These are phyloP conservation scores for Pachyramphus minor DNA, from an alignment of 2,113 vertebrate species.

Conservation along the genomic window DNA sequence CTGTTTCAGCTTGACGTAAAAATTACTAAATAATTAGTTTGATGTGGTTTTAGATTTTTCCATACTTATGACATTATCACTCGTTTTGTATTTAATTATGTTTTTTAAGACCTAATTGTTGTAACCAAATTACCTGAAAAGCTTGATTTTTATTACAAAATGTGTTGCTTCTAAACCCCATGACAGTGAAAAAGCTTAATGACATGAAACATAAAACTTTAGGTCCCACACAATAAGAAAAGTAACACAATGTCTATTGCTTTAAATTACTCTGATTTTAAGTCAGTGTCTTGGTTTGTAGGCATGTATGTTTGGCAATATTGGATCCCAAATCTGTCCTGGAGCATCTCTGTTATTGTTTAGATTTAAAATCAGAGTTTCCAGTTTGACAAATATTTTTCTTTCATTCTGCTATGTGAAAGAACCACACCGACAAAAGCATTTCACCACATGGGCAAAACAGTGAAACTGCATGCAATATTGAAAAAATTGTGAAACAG, in stretches of 20 bases:
- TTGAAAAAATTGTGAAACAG: accelerated
- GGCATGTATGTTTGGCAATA: background rate
- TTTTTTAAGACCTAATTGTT: background rate
- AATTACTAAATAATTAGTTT: background rate
- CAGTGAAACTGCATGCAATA: background rate
- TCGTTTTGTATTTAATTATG: background rate
- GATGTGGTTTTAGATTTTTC: background rate
- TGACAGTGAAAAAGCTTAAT: background rate
- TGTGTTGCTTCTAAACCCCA: background rate
- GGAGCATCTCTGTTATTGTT: background rate
- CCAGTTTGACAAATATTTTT: background rate
- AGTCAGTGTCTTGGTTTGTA: background rate
- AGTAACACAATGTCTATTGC: background rate
- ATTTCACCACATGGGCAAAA: background rate
- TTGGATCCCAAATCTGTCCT: background rate
- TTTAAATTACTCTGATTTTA: background rate
- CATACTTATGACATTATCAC: background rate
- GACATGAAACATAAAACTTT: background rate
- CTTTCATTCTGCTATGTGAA: background rate
- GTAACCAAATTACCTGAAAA: background rate
- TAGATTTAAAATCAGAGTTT: background rate
- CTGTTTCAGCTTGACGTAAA: background rate
- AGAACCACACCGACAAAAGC: background rate
- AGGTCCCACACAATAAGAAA: background rate
- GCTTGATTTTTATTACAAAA: background rate